Evolutionary conservation across 1,140 invertebrate genomes (phyloP), one percentile per base, ranked within the genome.

Genomic region (Calephelis nemesis): DNA sequence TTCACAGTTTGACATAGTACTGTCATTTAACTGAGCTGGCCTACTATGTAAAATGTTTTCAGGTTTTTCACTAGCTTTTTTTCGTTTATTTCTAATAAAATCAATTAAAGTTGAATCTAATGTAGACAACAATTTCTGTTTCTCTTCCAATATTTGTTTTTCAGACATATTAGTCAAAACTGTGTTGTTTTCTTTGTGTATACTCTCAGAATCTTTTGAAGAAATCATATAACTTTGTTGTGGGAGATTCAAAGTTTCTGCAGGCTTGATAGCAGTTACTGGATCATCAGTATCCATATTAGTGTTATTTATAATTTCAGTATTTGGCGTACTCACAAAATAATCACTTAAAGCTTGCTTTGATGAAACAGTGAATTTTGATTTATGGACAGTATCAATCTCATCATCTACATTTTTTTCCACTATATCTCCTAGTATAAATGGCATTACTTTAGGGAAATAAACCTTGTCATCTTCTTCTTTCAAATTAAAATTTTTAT

Each of bases 91-190:
- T 81, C 93, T 94, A 12, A 97, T 83, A 91, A 95, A 95, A 64
- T 95, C 90, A 12, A 96, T 73, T 62, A 96, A 81, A 74, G 93
- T 93, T 15, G 95, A 94, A 90, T 95, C 95, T 64, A 98, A 81
- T 11, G 86, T 93, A 19, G 93, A 84, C 4, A 97, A 76, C 47
- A 95, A 74, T 80, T 95, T 95, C 70, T 94, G 83, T 78, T 95
- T 94, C 88, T 97, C 96, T 63, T 93, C 90, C 15, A 96, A 75
- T 73, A 98, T 97, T 79, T 98, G 95, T 68, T 95, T 92, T 70
- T 94, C 82, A 3, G 93, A 93, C 96, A 98, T 97, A 78, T 92
- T 79, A 47, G 90, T 91, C 2, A 98, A 77, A 68, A 93, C 88
- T 77, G 94, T 83, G 0, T 96, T 19, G 90, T 98, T 98, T 87